Percentiles rank a stretch among this genome's conserved stretches.
Evolutionary conservation across 2,888 invertebrate genomes (phyloP).

Genomic region (Neria commutata): DNA sequence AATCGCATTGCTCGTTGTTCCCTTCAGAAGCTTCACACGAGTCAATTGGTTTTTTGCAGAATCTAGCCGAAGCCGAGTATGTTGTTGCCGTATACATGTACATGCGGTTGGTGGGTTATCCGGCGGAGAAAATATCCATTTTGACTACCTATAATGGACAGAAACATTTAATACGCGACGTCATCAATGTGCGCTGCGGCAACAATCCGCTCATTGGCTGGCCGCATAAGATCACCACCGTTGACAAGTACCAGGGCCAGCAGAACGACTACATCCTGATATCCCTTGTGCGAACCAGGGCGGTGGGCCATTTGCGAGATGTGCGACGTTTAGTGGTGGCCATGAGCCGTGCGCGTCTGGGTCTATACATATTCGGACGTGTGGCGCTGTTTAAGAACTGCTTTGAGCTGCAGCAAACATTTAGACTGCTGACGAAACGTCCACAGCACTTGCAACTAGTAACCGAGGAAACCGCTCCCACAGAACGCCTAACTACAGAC

Average conservation of each 20-base stretch:
- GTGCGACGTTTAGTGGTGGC: slow-evolving; percentile 96
- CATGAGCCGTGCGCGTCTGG: slow-evolving; percentile 95
- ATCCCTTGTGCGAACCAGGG: slow-evolving; percentile 92
- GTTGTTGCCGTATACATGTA: slow-evolving; percentile 98
- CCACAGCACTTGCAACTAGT: slow-evolving; percentile 81
- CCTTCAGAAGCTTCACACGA: too few relatives aligned
- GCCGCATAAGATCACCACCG: slow-evolving; percentile 92
- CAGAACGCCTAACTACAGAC: slow-evolving; percentile 66
- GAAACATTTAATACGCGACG: slow-evolving; percentile 95
- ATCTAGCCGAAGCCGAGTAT: slow-evolving; percentile 90
- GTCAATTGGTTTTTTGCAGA: slow-evolving; percentile 62
- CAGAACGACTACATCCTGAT: slow-evolving; percentile 98
- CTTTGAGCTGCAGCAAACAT: slow-evolving; percentile 94
- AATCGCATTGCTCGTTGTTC: too few relatives aligned
- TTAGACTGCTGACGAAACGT: slow-evolving; percentile 84
- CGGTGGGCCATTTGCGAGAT: slow-evolving; percentile 97
- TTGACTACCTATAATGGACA: slow-evolving; percentile 99
- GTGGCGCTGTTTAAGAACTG: slow-evolving; percentile 94
- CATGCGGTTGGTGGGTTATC: slow-evolving; percentile 96
- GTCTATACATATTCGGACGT: slow-evolving; percentile 94
- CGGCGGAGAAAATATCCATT: slow-evolving; percentile 95
- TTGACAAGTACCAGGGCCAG: slow-evolving; percentile 99
- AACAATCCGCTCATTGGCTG: slow-evolving; percentile 93
- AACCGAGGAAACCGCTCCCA: slow-evolving; percentile 81
- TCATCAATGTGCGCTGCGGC: slow-evolving; percentile 90